Base-by-base conservation (phyloP, 2,797 vertebrate species). In the Discoglossus pictus region DNA sequence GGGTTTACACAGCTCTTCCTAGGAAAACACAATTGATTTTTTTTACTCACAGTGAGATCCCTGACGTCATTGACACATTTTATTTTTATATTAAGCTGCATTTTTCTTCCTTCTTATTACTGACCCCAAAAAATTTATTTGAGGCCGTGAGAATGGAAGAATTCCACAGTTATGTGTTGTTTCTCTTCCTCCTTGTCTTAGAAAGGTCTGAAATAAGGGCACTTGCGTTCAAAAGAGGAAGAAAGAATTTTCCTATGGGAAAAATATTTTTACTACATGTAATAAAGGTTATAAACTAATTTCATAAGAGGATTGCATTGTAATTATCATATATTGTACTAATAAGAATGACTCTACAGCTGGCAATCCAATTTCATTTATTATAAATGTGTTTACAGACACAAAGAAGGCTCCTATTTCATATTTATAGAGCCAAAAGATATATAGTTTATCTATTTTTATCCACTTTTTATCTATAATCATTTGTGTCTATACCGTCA, bases 141-240 rank as follows among this genome's bases (percentile, higher is more conserved):
- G 6, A 21, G 66, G 66, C 34, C 66, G 50, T 69, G 66, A 61
- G 66, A 69, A 62, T 4, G 35, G 1, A 24, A 52, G 46, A 15
- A 39, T 8, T 61, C 51, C 36, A 50, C 25, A 4, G 46, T 50
- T 2, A 36, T 10, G 31, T 39, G 17, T 9, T 27, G 7, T 53
- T 25, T 40, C 43, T 11, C 21, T 55, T 58, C 34, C n/a, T 34
- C 25, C 51, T 47, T 27, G 38, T n/a, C 4, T 27, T 23, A 36
- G 44, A 15, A 60, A 50, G 46, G 55, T 51, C 55, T n/a, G 42
- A 42, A 68, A 40, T 54, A 40, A n/a, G 43, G 8, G 35, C 67
- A 24, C 16, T 61, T 24, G 23, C 24, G 61, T 31, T 51, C 16
- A 46, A 63, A 70, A 70, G 59, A 62, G 59, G 59, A 70, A 70